Evolutionary conservation across 1,140 invertebrate species (phyloP), one percentile per base, ranked within the genome.

Genomic region (Drosophila lacertosa): DNA sequence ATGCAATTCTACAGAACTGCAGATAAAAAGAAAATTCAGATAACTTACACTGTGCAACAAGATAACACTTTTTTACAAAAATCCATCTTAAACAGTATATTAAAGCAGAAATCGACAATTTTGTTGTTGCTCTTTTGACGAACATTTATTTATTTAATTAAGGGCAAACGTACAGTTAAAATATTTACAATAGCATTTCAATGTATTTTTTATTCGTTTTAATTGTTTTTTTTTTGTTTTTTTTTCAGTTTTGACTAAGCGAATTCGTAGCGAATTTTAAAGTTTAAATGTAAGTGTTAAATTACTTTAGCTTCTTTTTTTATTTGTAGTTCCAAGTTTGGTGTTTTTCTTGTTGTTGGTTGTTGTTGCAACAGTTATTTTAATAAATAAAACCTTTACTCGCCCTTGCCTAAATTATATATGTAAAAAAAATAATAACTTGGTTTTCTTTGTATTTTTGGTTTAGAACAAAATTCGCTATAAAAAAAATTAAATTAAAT

Each of bases 101-200:
- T n/a, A n/a, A n/a, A n/a, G n/a, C n/a, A n/a, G n/a, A n/a, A n/a
- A n/a, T n/a, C n/a, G n/a, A n/a, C n/a, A n/a, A n/a, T n/a, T n/a
- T 40, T 35, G 22, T 13, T 26, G 16, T 44, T 26, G 18, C 7
- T 51, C 57, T 66, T 53, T 74, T 69, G 53, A 69, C 74, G 75
- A 79, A 59, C 65, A 63, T 76, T 66, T 70, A 79, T 84, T 84
- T 73, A 79, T 79, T 69, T 77, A 58, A n/a, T 45, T 37, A 47
- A 51, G 18, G 50, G 73, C 60, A 79, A 86, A 86, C 81, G 54
- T 84, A 77, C 82, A 84, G 67, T 71, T 86, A 77, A 66, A 80
- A 63, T 84, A 86, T 86, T 86, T 86, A 86, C 81, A 86, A 86
- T 86, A 86, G 82, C 58, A 70, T 35, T 65, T 44, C 22, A 50